A percentile compares a stretch with the other conserved stretches of the same genome.
phyloP scores from a whole-genome alignment of 2,797 vertebrate species.

The Streptopelia turtur region DNA sequence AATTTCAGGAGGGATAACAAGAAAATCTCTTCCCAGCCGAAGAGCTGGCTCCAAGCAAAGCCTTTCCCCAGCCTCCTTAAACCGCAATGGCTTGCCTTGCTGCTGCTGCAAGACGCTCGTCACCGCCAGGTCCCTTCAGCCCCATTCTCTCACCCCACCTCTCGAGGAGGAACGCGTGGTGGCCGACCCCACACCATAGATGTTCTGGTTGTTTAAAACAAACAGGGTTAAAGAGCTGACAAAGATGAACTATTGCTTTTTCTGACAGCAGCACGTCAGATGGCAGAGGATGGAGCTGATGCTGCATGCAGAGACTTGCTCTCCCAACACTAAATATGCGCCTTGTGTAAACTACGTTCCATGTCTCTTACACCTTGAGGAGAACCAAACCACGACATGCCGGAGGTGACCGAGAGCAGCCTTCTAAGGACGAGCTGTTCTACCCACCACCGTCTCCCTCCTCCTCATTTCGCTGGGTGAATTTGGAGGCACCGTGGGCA shows the following conservation, averaged over 20 bases:
- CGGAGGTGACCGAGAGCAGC: neutral
- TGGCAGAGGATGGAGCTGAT: too few species aligned
- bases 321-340: neutral
- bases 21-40: neutral
- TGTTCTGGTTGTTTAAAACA: neutral
- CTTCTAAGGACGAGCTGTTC: fast-evolving
- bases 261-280: neutral
- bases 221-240: neutral
- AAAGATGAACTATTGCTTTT: neutral
- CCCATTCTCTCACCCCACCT: neutral
- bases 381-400: neutral
- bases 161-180: fast-evolving
- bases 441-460: neutral
- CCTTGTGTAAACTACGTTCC: fast-evolving
- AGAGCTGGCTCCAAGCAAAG: neutral
- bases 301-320: neutral
- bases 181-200: neutral
- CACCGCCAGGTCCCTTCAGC: neutral
- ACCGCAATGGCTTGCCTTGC: neutral
- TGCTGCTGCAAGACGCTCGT: neutral
- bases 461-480: fast-evolving
- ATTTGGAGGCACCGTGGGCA: neutral
- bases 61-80: neutral
- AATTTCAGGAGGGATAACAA: neutral
- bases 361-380: neutral